Evolutionary conservation across 2,113 vertebrate species (phyloP).

Genomic region (Hystrix brachyura): DNA sequence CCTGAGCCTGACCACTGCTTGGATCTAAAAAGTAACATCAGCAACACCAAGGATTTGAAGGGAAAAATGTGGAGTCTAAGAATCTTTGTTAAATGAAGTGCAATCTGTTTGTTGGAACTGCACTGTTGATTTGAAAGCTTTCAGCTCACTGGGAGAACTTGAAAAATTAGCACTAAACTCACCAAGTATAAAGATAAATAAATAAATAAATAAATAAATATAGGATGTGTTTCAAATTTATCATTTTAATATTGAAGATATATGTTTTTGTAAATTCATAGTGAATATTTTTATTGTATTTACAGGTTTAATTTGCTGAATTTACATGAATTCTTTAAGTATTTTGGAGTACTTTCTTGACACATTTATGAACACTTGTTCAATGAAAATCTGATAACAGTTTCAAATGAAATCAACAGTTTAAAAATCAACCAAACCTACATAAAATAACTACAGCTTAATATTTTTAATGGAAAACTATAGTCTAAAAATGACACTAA

Average conservation of each 20-base stretch:
- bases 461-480: background rate
- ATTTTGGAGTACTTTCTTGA: background rate
- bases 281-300: slow-evolving; percentile 13
- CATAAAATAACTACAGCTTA: background rate
- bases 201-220: background rate
- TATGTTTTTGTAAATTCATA: background rate
- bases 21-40: background rate
- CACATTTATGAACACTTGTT: background rate
- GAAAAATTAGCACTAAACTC: background rate
- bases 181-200: background rate
- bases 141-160: background rate
- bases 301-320: slow-evolving; percentile 15
- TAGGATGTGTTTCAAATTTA: background rate
- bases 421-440: background rate
- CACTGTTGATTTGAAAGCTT: background rate
- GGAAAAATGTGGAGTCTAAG: background rate
- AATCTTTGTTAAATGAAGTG: background rate
- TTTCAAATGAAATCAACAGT: background rate
- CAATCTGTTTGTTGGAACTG: background rate
- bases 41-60: background rate
- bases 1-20: no score
- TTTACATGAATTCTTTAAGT: background rate
- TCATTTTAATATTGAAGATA: slow-evolving; percentile 17
- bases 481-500: background rate
- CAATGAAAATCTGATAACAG: background rate